Base-by-base conservation (phyloP, 2,113 vertebrate genomes). In the Eretmochelys imbricata region DNA sequence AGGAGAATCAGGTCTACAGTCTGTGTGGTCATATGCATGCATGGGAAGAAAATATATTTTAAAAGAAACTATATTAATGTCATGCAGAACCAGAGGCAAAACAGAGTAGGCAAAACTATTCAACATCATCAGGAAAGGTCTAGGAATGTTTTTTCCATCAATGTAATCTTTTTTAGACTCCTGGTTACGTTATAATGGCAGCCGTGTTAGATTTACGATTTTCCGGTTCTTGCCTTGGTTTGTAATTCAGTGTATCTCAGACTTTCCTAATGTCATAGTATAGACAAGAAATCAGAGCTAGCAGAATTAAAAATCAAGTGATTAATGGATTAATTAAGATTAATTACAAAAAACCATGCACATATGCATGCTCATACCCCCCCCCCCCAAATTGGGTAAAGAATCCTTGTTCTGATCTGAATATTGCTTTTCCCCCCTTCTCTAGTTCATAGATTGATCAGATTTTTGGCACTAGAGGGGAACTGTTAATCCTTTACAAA, bases 121-220 rank as follows among this genome's bases (percentile, higher is more conserved):
- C 3, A 57, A 35, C 2, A 0, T 75, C 5, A 7, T 2, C 13
- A 46, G 29, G 13, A 51, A 20, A 29, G 3, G 3, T 17, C 19
- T 62, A 48, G 53, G 80, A 57, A 46, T 51, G 87, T 35, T 35
- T 62, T 10, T 19, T 50, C 80, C 76, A 13, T 42, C 19, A 4
- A 51, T 35, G 25, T 65, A 76, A 54, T 31, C 31, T 76, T 86
- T 46, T 86, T 75, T 65, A 75, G 65, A 42, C 4, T 27, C 49
- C 38, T 25, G 80, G 49, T n/a, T 51, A 65, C 55, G 38, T 89
- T 89, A 51, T 19, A 55, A 53, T 27, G 8, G 5, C 54, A 54
- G 35, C 62, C 62, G 35, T 16, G 17, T 51, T 76, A 54, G 46
- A 38, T 42, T 16, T 10, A 27, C 1, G 6, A 50, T 46, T 24